Evolutionary conservation across 2,113 vertebrate species (phyloP), one percentile per base, ranked within the genome.

Genomic region (Brachionichthys hirsutus): DNA sequence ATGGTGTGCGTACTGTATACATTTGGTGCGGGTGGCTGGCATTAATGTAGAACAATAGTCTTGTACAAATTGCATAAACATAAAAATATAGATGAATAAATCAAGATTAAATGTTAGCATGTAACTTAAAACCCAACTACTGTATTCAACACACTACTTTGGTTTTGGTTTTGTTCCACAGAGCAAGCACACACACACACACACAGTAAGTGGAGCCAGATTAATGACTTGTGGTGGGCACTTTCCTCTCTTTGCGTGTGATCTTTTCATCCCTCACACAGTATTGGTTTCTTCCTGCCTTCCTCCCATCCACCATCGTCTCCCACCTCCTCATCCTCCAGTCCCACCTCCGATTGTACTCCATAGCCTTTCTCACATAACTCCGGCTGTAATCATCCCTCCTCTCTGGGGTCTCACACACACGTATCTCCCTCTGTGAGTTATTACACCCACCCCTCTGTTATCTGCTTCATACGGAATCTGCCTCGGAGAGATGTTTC

Each of bases 361-460:
- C 45, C 40, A 42, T 15, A 54, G 18, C 42, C 42, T 62, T 30
- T 45, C 38, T 16, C 34, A 20, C 22, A 38, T 30, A 7, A 17
- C 24, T 30, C 24, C 24, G 5, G 24, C 24, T 30, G 24, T 6
- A 44, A 24, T n/a, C 11, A 0, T 34, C 54, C 7, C 62, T 42
- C 30, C 16, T 15, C 22, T 59, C 46, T 12, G 8, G 42, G n/a
- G n/a, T n/a, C 22, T 67, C 56, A 63, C 44, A 65, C 62, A 58
- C 46, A 72, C 52, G 44, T 68, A 68, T 67, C 63, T 76, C 63
- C 47, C 56, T 42, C 44, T 71, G 67, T 68, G 74, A 76, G 20
- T 77, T 62, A 73, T 78, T 70, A 65, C 67, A 70, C 66, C 36
- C 24, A 43, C 57, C 62, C 22, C 52, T 69, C 57, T 55, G 38